Conservation (phyloP, 2,888 invertebrate genomes). For the Cosmia trapezina region DNA sequence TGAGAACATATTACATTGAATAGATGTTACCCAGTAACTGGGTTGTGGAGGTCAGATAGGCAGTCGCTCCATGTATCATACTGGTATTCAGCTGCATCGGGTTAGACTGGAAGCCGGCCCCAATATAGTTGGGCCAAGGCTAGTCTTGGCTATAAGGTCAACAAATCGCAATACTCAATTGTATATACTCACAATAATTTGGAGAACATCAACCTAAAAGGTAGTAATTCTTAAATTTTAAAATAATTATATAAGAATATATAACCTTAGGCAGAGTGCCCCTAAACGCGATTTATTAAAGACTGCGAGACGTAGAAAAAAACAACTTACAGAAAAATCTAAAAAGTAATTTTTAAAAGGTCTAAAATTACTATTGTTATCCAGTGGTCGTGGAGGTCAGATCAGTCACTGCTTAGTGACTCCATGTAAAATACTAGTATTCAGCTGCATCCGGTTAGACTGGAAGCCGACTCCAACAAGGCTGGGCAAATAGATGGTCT, state of each 20-base stretch:
- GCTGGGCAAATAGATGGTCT: neutral
- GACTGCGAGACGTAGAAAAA: slow-evolving; percentile 6
- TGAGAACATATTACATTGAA: neutral
- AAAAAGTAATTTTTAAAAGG: too few relatives aligned
- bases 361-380: neutral
- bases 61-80: neutral
- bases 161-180: slow-evolving; percentile 26
- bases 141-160: too few relatives aligned
- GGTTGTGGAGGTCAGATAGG: too few relatives aligned
- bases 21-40: neutral
- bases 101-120: neutral
- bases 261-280: neutral
- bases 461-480: neutral
- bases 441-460: neutral
- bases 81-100: neutral
- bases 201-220: slow-evolving; percentile 37
- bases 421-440: neutral
- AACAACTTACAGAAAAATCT: neutral
- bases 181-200: slow-evolving; percentile 47
- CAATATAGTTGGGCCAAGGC: neutral
- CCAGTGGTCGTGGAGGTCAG: neutral
- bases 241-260: slow-evolving; percentile 38
- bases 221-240: slow-evolving; percentile 50
- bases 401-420: too few relatives aligned
- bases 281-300: slow-evolving; percentile 3